Evolutionary conservation across 2,797 vertebrate genomes (phyloP), one percentile per base, ranked within the genome.

Genomic region (Antennarius maculatus): DNA sequence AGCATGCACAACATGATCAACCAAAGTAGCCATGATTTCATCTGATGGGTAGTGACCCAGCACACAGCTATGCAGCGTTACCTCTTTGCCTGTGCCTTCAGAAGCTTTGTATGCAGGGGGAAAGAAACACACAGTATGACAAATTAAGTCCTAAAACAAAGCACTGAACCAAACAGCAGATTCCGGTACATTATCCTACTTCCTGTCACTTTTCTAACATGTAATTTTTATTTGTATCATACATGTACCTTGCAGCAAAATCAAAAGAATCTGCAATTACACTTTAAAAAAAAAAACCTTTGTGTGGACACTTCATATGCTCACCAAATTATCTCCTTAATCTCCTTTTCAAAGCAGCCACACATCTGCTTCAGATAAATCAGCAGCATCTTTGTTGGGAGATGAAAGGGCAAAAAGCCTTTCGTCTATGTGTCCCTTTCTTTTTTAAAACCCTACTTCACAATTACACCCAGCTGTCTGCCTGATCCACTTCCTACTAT

Each of bases 61-160:
- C 57, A 63, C 48, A 66, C 39, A 63, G 72, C 59, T 76, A 67
- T 71, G 78, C 51, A 82, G 71, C 68, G 79, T 92, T 94, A 95
- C 94, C 94, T 94, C 89, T 63, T 90, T 83, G 60, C 63, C 85
- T 61, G 85, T 10, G 51, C 69, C 84, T 70, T 92, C 93, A 66
- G 89, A 73, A 66, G 85, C 90, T 91, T 71, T 17, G 88, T 71
- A 63, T 62, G 91, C 86, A 84, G 62, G 50, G 47, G 66, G 54
- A 76, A 45, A 86, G 55, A 88, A 64, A 88, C 61, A 89, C 59
- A 91, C 51, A 85, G 69, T 47, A 73, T 69, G 51, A 80, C 18
- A 39, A 10, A 72, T 84, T 50, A 84, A 80, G 37, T 42, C 61
- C 43, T 18, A 49, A 0, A 46, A 45, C 17, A 60, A n/a, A 43